Evolutionary conservation across 2,888 invertebrate genomes (phyloP).

Genomic region (Drosophila bunnanda): DNA sequence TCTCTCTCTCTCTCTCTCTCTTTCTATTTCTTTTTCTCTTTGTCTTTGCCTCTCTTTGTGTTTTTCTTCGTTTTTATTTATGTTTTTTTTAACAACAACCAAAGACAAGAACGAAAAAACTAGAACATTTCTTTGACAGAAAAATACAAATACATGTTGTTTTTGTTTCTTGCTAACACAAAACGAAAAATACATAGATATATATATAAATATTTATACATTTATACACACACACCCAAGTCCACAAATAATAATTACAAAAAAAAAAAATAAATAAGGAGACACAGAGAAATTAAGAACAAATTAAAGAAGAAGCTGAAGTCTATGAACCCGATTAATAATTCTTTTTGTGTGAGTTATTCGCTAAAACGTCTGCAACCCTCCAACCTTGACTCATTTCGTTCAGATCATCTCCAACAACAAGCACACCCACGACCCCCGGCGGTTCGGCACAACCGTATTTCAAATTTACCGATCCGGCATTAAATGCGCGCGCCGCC

Average conservation of each 20-base stretch:
- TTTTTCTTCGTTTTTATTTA: slow-evolving; percentile 10
- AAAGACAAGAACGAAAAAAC: slow-evolving; percentile 8
- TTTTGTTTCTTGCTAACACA: slow-evolving; percentile 66
- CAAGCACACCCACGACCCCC: slow-evolving; percentile 86
- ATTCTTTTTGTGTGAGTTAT: slow-evolving; percentile 72
- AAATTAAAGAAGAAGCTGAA: slow-evolving; percentile 43
- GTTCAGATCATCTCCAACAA: slow-evolving; percentile 90
- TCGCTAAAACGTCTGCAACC: slow-evolving; percentile 84
- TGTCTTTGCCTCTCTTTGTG: slow-evolving; percentile 9
- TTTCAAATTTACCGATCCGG: slow-evolving; percentile 96
- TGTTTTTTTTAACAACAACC: background rate
- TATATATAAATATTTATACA: slow-evolving; percentile 33
- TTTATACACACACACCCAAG: slow-evolving; percentile 22
- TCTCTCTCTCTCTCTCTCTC: background rate
- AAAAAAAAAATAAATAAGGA: slow-evolving; percentile 18
- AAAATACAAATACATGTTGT: slow-evolving; percentile 44
- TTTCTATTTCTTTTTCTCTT: background rate
- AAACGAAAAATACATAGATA: background rate
- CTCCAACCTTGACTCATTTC: slow-evolving; percentile 81
- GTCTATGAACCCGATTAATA: slow-evolving; percentile 13
- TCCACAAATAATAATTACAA: slow-evolving; percentile 41
- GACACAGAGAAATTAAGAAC: slow-evolving; percentile 32
- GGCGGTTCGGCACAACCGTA: slow-evolving; percentile 89
- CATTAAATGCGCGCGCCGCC: slow-evolving; percentile 95
- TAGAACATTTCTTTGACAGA: slow-evolving; percentile 1